These are phyloP conservation scores for Allygus modestus DNA, from an alignment of 2,888 invertebrate genomes.

Conservation along the genomic window DNA sequence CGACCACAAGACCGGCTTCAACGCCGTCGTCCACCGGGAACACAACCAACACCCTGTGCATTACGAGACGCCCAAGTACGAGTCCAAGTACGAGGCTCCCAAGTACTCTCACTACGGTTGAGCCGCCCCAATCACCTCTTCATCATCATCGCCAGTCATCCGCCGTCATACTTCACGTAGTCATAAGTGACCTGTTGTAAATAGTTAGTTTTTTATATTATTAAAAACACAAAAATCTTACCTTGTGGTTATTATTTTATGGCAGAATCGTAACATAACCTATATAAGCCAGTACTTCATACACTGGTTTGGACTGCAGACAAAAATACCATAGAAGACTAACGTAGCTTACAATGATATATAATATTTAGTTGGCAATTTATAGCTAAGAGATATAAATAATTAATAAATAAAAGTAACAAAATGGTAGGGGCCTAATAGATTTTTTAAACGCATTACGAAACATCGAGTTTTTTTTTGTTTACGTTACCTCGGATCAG, in stretches of 20 bases:
- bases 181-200: constrained; percentile 18
- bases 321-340: too few species aligned
- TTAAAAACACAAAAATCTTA: not conserved
- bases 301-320: too few species aligned
- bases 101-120: constrained; percentile 46
- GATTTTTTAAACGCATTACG: too few species aligned
- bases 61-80: constrained; percentile 27
- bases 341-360: too few species aligned
- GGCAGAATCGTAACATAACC: too few species aligned
- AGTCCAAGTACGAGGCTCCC: constrained; percentile 44
- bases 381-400: too few species aligned
- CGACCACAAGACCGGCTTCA: constrained; percentile 48
- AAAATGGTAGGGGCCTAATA: too few species aligned
- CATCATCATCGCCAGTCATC: constrained; percentile 29
- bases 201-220: constrained; percentile 24
- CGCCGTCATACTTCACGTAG: not conserved
- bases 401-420: too few species aligned
- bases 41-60: constrained; percentile 29
- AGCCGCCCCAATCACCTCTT: not conserved
- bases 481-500: too few species aligned
- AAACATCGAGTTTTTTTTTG: too few species aligned
- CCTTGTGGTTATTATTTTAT: not conserved
- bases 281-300: too few species aligned
- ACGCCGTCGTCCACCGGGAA: constrained; percentile 39
- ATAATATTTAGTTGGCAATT: too few species aligned